Evolutionary conservation across 2,888 invertebrate genomes (phyloP).

Genomic region (Drosophila cognata): DNA sequence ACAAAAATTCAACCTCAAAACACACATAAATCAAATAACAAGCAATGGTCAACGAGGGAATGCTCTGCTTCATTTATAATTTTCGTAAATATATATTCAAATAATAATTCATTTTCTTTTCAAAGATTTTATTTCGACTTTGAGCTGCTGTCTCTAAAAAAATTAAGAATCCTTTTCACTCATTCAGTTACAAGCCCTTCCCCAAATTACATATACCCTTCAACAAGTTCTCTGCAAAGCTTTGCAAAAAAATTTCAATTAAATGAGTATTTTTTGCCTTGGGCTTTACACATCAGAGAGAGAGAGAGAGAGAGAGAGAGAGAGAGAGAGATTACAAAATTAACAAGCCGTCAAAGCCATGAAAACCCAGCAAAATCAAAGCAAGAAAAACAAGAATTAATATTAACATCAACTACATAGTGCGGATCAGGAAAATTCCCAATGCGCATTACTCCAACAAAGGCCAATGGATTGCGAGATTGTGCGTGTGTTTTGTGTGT

Average conservation of each 20-base stretch:
- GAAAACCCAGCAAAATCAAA: constrained; percentile 12
- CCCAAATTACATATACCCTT: neutral
- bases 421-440: constrained; percentile 37
- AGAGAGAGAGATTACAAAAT: constrained; percentile 40
- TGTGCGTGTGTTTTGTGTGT: constrained; percentile 14
- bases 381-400: constrained; percentile 1
- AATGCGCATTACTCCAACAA: constrained; percentile 59
- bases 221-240: neutral
- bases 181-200: neutral
- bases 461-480: constrained; percentile 37
- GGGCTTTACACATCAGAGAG: constrained; percentile 4
- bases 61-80: neutral
- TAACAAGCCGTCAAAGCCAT: constrained; percentile 39
- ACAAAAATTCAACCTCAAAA: constrained; percentile 9
- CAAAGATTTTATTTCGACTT: neutral
- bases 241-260: constrained; percentile 37
- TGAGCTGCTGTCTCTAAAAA: neutral
- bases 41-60: neutral
- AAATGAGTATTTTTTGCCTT: constrained; percentile 44
- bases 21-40: constrained; percentile 4
- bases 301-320: constrained; percentile 4
- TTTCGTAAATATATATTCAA: neutral
- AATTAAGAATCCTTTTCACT: neutral
- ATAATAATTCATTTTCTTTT: neutral
- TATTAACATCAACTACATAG: constrained; percentile 8